Evolutionary conservation across 1,140 invertebrate species (phyloP).

Genomic region (Diachasma alloeum): DNA sequence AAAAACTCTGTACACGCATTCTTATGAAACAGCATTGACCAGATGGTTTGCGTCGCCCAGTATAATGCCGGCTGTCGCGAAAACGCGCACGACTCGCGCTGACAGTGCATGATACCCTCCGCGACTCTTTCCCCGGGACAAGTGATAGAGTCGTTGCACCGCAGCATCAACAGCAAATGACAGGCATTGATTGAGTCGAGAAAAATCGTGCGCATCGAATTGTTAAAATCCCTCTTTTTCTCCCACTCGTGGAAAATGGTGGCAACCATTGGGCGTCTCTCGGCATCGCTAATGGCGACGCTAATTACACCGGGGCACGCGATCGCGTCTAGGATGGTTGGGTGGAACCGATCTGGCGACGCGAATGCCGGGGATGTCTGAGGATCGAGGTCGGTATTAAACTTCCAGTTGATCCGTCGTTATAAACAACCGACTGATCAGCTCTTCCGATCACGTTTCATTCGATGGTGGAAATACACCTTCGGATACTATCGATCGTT

Average conservation of each 20-base stretch:
- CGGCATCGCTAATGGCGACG: background rate
- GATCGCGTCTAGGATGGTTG: background rate
- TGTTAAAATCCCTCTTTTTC: no score
- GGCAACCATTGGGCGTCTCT: background rate
- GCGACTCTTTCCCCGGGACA: no score
- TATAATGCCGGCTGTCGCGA: background rate
- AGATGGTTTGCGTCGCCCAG: background rate
- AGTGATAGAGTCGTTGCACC: no score
- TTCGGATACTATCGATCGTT: no score
- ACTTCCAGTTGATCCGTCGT: background rate
- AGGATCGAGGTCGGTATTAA: slow-evolving; percentile 1
- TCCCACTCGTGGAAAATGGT: background rate
- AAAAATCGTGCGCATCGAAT: no score
- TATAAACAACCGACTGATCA: background rate
- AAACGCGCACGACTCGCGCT: background rate
- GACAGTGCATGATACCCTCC: background rate
- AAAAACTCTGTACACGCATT: background rate
- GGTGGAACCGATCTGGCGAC: background rate
- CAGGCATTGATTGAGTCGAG: no score
- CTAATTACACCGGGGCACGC: background rate
- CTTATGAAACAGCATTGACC: background rate
- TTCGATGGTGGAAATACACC: no score
- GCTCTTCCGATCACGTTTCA: background rate
- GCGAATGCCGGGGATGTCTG: background rate
- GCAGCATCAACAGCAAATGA: no score